phyloP scores from a whole-genome alignment of 1,140 invertebrate genomes.

The Papilio polyxenes region DNA sequence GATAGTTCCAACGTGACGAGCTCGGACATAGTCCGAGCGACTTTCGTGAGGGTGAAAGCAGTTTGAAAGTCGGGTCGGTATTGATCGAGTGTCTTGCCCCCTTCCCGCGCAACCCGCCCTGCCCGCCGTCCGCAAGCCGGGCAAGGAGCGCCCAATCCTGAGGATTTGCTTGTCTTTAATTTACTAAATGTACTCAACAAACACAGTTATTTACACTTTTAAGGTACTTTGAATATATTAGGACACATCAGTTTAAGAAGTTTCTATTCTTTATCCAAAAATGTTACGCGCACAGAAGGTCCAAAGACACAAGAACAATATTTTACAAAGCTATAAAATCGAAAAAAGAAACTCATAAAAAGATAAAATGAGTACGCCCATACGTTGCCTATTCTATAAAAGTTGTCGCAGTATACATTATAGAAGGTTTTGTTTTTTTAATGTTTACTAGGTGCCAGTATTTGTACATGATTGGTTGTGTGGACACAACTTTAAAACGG shows the following conservation, averaged over 20 bases:
- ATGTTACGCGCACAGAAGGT: not conserved
- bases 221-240: not conserved
- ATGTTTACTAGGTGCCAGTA: not conserved
- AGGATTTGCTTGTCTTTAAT: conserved; percentile 66
- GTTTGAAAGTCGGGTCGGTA: conserved; percentile 81
- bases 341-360: not conserved
- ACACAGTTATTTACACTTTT: not conserved
- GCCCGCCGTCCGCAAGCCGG: conserved; percentile 48
- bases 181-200: conserved; percentile 47
- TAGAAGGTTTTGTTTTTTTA: not conserved
- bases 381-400: not conserved
- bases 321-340: not conserved
- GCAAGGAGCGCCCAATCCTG: conserved; percentile 71
- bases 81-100: conserved; percentile 78
- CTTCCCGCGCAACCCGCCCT: conserved; percentile 42
- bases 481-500: not conserved
- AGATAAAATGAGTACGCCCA: not conserved
- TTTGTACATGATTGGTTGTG: not conserved
- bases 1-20: conserved; percentile 50
- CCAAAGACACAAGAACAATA: too few species aligned
- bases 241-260: not conserved
- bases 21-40: conserved; percentile 72
- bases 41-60: conserved; percentile 80
- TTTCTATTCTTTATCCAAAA: not conserved
- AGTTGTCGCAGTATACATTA: not conserved